Base-by-base conservation (phyloP, 1,140 invertebrate species). In the Rhagoletis zephyria region DNA sequence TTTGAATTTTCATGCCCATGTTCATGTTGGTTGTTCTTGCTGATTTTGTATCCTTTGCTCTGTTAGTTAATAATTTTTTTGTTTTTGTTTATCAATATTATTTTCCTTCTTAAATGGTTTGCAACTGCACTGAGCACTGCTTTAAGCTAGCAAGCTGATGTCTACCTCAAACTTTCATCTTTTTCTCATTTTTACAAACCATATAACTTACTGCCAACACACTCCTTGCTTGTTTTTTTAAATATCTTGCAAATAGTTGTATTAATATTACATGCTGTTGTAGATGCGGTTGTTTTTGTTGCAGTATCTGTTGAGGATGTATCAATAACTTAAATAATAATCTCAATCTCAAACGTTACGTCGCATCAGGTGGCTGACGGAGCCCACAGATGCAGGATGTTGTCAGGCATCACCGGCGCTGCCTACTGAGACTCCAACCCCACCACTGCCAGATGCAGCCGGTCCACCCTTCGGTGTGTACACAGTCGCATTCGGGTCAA, bases 401-500 rank as follows among this genome's bases (percentile, higher is more conserved):
- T 77, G 91, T 92, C 91, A 92, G 91, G 91, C 91, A 92, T 92
- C 91, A 88, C 89, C 42, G 1, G 90, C 88, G 61, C 90, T 67
- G 60, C 88, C 91, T 89, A 90, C 90, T 1, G 88, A 86, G 65
- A 87, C 88, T 40, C 87, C 88, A 64, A 81, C 85, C 6, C 74
- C 74, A 12, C n/a, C 74, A n/a, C 48, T 56, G 16, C 77, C 88
- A 19, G 51, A 61, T 56, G 86, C 70, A 56, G 61, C 74, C 3
- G 87, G 70, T 16, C 74, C 86, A 86, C 94, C 94, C 93, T 97
- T 97, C 81, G 97, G 97, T 87, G 97, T 98, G 93, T 98, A 98
- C 88, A 97, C 97, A 88, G 96, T 96, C 87, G 97, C 97, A 94
- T 98, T 98, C 70, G 97, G 97, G 94, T 98, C 97, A 87, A 98